A percentile compares a stretch with the other conserved stretches of the same genome.
phyloP scores from a whole-genome alignment of 2,113 vertebrate species.

The Tichodroma muraria region DNA sequence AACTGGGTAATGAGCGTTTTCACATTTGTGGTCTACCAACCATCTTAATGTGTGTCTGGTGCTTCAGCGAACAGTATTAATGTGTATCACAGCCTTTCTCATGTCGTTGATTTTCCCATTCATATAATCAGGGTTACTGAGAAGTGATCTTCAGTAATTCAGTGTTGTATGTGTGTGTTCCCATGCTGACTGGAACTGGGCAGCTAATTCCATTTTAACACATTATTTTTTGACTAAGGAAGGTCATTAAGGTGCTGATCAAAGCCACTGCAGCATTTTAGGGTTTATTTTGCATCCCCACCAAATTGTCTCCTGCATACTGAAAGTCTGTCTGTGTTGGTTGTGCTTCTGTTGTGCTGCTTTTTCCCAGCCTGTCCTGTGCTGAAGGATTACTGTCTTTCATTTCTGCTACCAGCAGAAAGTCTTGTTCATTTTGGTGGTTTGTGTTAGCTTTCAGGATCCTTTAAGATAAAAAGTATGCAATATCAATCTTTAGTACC shows the following conservation, averaged over 20 bases:
- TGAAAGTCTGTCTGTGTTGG: neutral
- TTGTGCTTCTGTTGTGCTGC: neutral
- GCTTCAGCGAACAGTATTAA: conserved; percentile 15
- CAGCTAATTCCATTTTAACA: neutral
- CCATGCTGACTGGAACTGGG: neutral
- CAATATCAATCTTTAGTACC: neutral
- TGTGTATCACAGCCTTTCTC: conserved; percentile 21
- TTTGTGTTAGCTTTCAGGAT: neutral
- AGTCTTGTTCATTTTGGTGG: neutral
- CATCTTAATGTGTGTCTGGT: conserved; percentile 17
- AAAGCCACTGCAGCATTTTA: neutral
- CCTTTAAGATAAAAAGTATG: neutral
- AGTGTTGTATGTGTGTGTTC: neutral
- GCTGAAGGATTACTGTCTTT: neutral
- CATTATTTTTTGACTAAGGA: neutral
- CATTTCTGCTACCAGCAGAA: neutral
- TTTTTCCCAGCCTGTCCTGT: neutral
- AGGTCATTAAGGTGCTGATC: neutral
- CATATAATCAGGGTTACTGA: neutral
- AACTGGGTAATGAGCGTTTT: conserved; percentile 15
- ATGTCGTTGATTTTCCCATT: neutral
- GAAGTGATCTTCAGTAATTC: neutral
- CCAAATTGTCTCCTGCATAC: neutral
- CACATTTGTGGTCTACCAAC: conserved; percentile 43
- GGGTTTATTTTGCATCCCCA: neutral